Evolutionary conservation across 2,888 invertebrate genomes (phyloP).

Genomic region (Colletes collaris): DNA sequence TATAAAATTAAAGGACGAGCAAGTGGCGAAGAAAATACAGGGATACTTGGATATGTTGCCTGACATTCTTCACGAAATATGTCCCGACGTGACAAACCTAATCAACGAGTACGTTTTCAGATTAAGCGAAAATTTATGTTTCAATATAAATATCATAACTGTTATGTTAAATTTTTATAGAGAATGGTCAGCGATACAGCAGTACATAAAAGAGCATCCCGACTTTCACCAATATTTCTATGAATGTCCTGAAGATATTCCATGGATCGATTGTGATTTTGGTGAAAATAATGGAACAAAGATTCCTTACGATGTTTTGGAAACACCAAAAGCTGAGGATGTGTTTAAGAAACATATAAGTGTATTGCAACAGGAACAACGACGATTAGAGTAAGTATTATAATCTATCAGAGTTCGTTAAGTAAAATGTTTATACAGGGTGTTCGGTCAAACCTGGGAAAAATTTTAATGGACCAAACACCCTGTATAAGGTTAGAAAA

Average conservation of each 20-base stretch:
- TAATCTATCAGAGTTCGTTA: too few species aligned
- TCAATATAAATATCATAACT: background rate
- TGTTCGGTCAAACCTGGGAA: too few species aligned
- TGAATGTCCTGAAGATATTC: constrained; percentile 90
- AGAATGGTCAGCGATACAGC: constrained; percentile 94
- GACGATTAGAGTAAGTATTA: constrained; percentile 92
- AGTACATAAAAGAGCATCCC: constrained; percentile 94
- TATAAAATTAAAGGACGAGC: constrained; percentile 92
- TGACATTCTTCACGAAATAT: constrained; percentile 89
- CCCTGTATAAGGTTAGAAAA: background rate
- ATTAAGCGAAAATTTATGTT: background rate
- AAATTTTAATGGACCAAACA: too few species aligned
- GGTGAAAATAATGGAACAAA: constrained; percentile 89
- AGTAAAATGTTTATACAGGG: background rate
- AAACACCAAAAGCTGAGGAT: constrained; percentile 95
- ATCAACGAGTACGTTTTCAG: constrained; percentile 79
- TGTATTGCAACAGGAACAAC: constrained; percentile 95
- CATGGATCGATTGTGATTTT: constrained; percentile 90
- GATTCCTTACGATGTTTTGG: constrained; percentile 96
- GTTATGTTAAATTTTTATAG: constrained; percentile 82
- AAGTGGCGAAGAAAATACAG: constrained; percentile 89
- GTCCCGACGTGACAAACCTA: constrained; percentile 87
- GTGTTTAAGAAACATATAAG: constrained; percentile 96
- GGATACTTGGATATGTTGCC: constrained; percentile 91
- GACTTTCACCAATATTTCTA: constrained; percentile 97